Evolutionary conservation across 1,140 invertebrate species (phyloP).

Genomic region (Leptinotarsa texana): DNA sequence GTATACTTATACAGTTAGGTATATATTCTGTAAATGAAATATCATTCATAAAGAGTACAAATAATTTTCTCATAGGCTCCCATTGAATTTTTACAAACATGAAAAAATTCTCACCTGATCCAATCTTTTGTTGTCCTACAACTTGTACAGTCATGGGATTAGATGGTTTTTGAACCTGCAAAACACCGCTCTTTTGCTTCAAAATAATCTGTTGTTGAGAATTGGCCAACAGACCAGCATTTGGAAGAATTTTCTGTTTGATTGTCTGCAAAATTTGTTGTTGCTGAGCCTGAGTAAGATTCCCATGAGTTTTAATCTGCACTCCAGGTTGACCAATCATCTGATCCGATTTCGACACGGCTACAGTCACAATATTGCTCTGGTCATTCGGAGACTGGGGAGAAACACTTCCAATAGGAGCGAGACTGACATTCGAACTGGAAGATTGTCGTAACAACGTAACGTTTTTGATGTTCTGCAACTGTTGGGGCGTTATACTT

Average conservation of each 20-base stretch:
- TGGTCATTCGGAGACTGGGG: constrained; percentile 2
- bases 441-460: constrained; percentile 45
- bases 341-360: constrained; percentile 31
- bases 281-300: constrained; percentile 56
- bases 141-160: constrained; percentile 15
- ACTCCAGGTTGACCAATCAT: constrained; percentile 36
- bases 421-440: constrained; percentile 25
- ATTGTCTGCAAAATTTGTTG: constrained; percentile 58
- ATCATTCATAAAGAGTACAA: no score
- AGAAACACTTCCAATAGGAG: constrained; percentile 5
- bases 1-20: no score
- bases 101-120: constrained; percentile 9
- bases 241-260: constrained; percentile 52
- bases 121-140: constrained; percentile 26
- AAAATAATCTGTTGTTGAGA: constrained; percentile 49
- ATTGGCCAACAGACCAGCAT: constrained; percentile 43
- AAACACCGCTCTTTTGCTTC: constrained; percentile 46
- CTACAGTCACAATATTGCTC: constrained; percentile 27
- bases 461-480: constrained; percentile 52
- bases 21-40: no score
- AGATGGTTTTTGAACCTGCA: constrained; percentile 48
- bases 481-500: constrained; percentile 48
- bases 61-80: no score
- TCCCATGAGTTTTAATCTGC: constrained; percentile 47
- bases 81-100: no score